Percentiles rank a stretch among this genome's conserved stretches.
phyloP scores from a whole-genome alignment of 1,140 invertebrate genomes.

The Pachyrhynchus sulphureomaculatus region DNA sequence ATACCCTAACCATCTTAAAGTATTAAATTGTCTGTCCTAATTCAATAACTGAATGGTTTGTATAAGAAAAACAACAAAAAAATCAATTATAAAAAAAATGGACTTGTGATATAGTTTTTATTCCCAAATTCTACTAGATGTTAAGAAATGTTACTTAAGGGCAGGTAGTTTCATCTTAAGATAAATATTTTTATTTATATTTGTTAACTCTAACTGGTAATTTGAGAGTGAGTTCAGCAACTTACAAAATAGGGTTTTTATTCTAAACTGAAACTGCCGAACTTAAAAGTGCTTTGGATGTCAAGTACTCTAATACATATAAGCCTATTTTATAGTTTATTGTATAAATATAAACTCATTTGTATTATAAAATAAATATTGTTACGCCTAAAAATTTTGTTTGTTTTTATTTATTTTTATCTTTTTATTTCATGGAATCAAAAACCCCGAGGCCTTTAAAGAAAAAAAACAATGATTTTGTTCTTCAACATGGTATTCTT shows the following conservation, averaged over 20 bases:
- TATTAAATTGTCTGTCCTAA: background rate
- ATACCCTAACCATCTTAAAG: too few species aligned
- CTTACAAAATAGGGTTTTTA: too few species aligned
- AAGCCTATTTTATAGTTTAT: background rate
- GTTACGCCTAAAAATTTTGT: background rate
- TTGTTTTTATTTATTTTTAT: slow-evolving; percentile 34
- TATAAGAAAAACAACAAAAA: background rate
- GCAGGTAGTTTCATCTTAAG: slow-evolving; percentile 6
- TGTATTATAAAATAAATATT: background rate
- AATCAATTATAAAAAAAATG: background rate
- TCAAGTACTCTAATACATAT: background rate
- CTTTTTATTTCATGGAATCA: too few species aligned
- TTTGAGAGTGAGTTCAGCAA: too few species aligned
- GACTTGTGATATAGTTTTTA: background rate
- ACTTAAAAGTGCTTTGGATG: background rate
- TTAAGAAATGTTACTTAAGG: background rate
- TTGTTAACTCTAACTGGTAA: too few species aligned
- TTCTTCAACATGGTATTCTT: too few species aligned
- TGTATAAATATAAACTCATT: background rate
- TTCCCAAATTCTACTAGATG: background rate
- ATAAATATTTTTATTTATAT: too few species aligned
- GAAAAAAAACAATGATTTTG: too few species aligned
- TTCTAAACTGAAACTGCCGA: too few species aligned
- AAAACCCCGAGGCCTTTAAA: too few species aligned
- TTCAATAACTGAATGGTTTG: background rate